phyloP scores from a whole-genome alignment of 2,888 invertebrate genomes.

The Drosophila quinaria region DNA sequence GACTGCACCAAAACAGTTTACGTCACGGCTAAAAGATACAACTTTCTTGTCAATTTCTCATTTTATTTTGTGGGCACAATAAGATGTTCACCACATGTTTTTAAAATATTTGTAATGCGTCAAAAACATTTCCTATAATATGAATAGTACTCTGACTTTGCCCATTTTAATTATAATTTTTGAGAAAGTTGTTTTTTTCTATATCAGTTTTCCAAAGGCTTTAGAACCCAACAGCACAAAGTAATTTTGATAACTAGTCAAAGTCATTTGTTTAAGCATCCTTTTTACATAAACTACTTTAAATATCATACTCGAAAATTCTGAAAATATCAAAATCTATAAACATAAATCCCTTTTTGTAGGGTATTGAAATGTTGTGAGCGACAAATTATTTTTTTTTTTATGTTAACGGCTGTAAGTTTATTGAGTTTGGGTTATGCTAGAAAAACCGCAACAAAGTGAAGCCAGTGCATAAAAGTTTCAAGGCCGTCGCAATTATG shows the following conservation, averaged over 20 bases:
- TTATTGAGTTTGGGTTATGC: slow-evolving; percentile 17
- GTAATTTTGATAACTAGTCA: no score
- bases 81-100: neutral
- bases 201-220: neutral
- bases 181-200: neutral
- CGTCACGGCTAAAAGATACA: slow-evolving; percentile 23
- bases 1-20: slow-evolving; percentile 23
- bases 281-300: no score
- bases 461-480: slow-evolving; percentile 50
- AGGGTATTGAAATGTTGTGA: slow-evolving; percentile 6
- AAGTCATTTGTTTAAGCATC: no score
- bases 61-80: slow-evolving; percentile 8
- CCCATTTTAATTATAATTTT: neutral
- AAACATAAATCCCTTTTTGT: neutral
- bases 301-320: no score
- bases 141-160: neutral
- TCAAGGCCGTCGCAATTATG: slow-evolving; percentile 67
- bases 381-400: neutral
- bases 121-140: neutral
- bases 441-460: slow-evolving; percentile 43
- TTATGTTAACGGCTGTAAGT: neutral
- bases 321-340: neutral
- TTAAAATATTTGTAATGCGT: neutral
- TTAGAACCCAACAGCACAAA: neutral
- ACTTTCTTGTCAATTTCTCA: slow-evolving; percentile 8